Evolutionary conservation across 2,888 invertebrate genomes (phyloP).

Genomic region (Apomyelois bistriatella): DNA sequence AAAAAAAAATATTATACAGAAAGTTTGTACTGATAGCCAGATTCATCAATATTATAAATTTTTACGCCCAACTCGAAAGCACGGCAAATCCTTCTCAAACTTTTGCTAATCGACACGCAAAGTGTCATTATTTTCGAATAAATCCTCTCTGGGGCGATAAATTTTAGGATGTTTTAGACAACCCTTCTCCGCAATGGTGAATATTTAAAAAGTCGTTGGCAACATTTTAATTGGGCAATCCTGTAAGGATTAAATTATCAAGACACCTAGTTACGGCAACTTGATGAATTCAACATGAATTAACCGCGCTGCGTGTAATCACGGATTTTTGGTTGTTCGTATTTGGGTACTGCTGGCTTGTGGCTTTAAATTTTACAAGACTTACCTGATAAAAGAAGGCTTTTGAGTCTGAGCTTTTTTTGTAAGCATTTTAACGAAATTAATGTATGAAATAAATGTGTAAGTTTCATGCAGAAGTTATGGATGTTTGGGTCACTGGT

Average conservation of each 20-base stretch:
- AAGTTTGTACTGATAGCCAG: neutral
- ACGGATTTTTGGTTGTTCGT: slow-evolving; percentile 23
- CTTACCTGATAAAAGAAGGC: too few relatives aligned
- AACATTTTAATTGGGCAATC: slow-evolving; percentile 77
- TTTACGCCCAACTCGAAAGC: slow-evolving; percentile 35
- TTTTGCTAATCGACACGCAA: slow-evolving; percentile 74
- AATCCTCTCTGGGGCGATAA: slow-evolving; percentile 67
- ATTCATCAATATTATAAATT: slow-evolving; percentile 24
- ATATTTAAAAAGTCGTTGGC: slow-evolving; percentile 79
- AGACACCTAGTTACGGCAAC: slow-evolving; percentile 77
- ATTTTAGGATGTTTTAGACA: slow-evolving; percentile 69
- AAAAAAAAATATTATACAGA: neutral
- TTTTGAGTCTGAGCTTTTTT: too few relatives aligned
- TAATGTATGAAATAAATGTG: too few relatives aligned
- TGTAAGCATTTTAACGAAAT: too few relatives aligned
- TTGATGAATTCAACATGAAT: slow-evolving; percentile 77
- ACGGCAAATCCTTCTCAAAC: slow-evolving; percentile 47
- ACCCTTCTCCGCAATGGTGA: slow-evolving; percentile 60
- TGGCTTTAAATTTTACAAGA: too few relatives aligned
- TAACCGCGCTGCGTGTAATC: slow-evolving; percentile 43
- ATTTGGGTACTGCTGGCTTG: slow-evolving; percentile 23
- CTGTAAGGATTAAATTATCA: slow-evolving; percentile 78
- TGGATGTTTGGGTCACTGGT: too few relatives aligned
- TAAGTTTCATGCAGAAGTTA: too few relatives aligned
- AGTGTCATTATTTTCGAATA: slow-evolving; percentile 73